These are phyloP conservation scores for Congeria kusceri DNA, from an alignment of 2,888 invertebrate species.

Conservation along the genomic window DNA sequence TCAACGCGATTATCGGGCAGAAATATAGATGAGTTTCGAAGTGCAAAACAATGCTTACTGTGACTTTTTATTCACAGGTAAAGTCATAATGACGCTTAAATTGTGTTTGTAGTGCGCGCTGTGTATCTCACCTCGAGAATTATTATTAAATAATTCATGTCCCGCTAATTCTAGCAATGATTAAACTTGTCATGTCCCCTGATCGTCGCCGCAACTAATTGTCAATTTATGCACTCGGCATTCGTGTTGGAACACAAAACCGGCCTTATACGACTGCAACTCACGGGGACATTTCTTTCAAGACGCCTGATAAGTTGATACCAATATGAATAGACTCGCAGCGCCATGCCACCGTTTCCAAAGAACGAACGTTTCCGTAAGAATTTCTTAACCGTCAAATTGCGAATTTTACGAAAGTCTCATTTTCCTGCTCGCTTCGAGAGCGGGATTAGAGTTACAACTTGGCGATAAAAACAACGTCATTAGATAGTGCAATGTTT, in stretches of 20 bases:
- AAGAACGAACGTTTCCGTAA: neutral
- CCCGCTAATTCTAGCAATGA: constrained; percentile 9
- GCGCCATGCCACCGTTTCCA: constrained; percentile 20
- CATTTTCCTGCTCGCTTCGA: neutral
- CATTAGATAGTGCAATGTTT: constrained; percentile 28
- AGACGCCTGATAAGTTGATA: neutral
- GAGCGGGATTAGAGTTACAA: constrained; percentile 12
- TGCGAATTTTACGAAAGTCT: too few relatives aligned
- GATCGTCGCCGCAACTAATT: constrained; percentile 34
- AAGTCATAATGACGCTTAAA: too few relatives aligned
- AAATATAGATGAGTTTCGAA: too few relatives aligned
- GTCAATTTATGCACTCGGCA: constrained; percentile 31
- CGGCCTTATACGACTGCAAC: too few relatives aligned
- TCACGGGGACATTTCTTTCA: neutral
- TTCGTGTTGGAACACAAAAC: neutral
- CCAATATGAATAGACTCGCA: neutral
- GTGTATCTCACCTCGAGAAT: neutral
- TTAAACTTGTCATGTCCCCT: constrained; percentile 12
- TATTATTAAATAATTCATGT: constrained; percentile 29
- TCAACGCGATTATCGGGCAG: too few relatives aligned
- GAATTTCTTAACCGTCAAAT: too few relatives aligned
- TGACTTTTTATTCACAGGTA: too few relatives aligned
- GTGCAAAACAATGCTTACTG: too few relatives aligned
- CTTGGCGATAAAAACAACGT: constrained; percentile 24
- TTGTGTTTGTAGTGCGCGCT: too few relatives aligned